These are phyloP conservation scores for Sisor rabdophorus DNA, from an alignment of 2,113 vertebrate species.

Conservation along the genomic window DNA sequence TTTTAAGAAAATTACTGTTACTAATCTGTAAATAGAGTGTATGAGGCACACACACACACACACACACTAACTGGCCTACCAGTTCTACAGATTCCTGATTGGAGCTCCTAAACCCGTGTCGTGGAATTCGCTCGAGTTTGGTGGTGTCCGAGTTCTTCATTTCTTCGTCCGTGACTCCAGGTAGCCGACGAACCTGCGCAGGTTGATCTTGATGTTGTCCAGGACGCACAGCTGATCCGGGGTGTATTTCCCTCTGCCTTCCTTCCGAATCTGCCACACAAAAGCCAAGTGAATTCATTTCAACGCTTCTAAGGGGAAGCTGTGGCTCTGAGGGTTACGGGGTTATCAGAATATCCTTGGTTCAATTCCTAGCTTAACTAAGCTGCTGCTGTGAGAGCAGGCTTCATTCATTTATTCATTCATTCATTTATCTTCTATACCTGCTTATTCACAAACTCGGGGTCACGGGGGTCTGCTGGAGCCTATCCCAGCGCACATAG, in stretches of 20 bases:
- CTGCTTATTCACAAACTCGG: too few relatives aligned
- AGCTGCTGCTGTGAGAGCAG: too few relatives aligned
- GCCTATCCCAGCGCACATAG: too few relatives aligned
- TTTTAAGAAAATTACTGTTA: background rate
- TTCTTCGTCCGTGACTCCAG: slow-evolving; percentile 78
- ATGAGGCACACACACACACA: background rate
- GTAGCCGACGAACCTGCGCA: slow-evolving; percentile 91
- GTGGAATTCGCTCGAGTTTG: background rate
- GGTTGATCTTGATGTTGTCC: slow-evolving; percentile 90
- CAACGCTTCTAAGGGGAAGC: too few relatives aligned
- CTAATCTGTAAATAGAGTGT: background rate
- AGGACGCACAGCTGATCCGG: slow-evolving; percentile 89
- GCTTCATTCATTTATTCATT: too few relatives aligned
- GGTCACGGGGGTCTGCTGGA: too few relatives aligned
- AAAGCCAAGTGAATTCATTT: background rate
- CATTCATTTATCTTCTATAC: too few relatives aligned
- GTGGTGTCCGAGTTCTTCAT: slow-evolving; percentile 33
- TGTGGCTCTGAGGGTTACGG: too few relatives aligned
- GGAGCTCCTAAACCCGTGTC: background rate
- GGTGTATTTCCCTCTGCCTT: slow-evolving; percentile 80
- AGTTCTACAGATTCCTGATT: slow-evolving; percentile 26
- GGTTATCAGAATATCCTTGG: too few relatives aligned
- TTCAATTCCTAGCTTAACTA: too few relatives aligned
- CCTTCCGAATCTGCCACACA: slow-evolving; percentile 81
- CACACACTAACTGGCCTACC: slow-evolving; percentile 19